Conservation (phyloP, 30 jellyfish, hydroid and myxozoan species). For the Phacellophora camtschatica region DNA sequence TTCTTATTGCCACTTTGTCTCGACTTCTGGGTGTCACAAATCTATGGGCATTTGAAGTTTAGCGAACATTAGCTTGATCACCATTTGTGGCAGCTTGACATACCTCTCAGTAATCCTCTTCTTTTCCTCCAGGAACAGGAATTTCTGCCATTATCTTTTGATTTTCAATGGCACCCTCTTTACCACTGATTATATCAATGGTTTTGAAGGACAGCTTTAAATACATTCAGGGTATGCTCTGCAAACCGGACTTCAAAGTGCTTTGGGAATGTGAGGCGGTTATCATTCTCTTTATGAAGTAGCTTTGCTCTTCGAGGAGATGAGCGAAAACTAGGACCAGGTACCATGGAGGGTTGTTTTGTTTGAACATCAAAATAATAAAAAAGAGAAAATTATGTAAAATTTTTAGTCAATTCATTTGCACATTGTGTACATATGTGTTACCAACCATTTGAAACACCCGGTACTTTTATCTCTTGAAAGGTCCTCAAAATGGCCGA, state of each 20-base stretch:
- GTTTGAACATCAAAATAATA: too few species aligned
- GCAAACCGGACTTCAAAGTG: slow-evolving; percentile 65
- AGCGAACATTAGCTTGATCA: background rate
- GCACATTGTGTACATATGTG: too few species aligned
- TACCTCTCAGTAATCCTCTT: background rate
- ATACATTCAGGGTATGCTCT: slow-evolving; percentile 36
- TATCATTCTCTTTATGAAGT: slow-evolving; percentile 1
- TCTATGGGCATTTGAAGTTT: background rate
- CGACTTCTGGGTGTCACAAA: slow-evolving; percentile 43
- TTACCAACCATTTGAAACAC: too few species aligned
- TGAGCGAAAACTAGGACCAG: slow-evolving; percentile 38
- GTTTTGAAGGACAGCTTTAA: slow-evolving; percentile 52
- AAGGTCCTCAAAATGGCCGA: too few species aligned
- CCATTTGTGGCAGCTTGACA: slow-evolving; percentile 8
- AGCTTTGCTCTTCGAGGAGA: slow-evolving; percentile 53
- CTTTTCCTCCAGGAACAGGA: slow-evolving; percentile 46
- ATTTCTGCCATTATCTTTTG: slow-evolving; percentile 10
- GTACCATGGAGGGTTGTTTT: too few species aligned
- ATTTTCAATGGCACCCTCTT: slow-evolving; percentile 36
- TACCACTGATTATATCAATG: slow-evolving; percentile 31
- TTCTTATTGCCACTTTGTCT: slow-evolving; percentile 38
- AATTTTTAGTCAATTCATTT: too few species aligned
- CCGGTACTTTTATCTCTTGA: too few species aligned
- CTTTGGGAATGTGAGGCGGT: slow-evolving; percentile 46
- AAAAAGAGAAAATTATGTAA: too few species aligned